Evolutionary conservation across 2,888 invertebrate species (phyloP), one percentile per base, ranked within the genome.

Genomic region (Candidula unifasciata): DNA sequence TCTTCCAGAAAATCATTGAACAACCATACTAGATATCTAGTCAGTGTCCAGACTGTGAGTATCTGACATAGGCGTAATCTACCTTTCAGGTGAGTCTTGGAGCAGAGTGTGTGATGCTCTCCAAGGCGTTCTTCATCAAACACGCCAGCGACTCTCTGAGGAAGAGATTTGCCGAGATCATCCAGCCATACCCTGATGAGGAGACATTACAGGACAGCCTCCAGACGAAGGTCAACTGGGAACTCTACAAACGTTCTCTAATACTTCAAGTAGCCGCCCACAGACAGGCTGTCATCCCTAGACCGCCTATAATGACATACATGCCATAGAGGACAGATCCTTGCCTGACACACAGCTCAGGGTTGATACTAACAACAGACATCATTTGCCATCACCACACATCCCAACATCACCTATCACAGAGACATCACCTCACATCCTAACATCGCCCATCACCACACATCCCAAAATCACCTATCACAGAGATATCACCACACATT

Each of bases 101-200:
- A 8, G 93, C 93, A 0, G 93, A 93, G 85, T 92, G 92, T 66
- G 90, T 93, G 71, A 93, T 93, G 92, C 82, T 93, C 27, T 91
- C 90, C 3, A 93, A 93, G 86, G 90, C 89, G n/a, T 92, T 92
- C 86, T 93, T 91, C 87, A 86, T 88, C n/a, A 90, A 91, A 82
- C 90, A 93, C 84, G 92, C 92, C 37, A 93, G 90, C 69, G 91
- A 92, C 66, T n/a, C 83, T 21, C 91, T 93, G 18, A 92, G 89
- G 86, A 88, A 90, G 80, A 78, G 86, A 44, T 85, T 93, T 21
- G 89, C 92, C 18, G 89, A 90, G 52, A 88, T 88, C 24, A 87
- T 91, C n/a, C 88, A 90, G 18, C 92, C 91, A 8, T 93, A 93
- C 87, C 93, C 93, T 2, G 89, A 88, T 6, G 92, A 92, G 73